A percentile compares a stretch with the other conserved stretches of the same genome.
Conservation (phyloP, 92 coral and sea anemone genomes). For the Actinostola sp. region DNA sequence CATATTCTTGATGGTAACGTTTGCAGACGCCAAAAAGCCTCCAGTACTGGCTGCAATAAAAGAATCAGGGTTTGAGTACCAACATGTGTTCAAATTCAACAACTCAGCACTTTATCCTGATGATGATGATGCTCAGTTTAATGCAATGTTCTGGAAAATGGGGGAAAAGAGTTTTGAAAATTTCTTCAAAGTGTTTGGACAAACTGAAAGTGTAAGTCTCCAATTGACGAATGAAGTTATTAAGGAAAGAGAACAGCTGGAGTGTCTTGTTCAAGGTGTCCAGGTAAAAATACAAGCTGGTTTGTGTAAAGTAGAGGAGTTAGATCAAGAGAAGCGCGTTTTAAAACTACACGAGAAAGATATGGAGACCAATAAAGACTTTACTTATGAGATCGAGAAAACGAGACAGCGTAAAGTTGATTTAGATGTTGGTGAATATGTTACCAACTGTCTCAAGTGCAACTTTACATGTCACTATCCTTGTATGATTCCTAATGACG, state of each 20-base stretch:
- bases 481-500: slow-evolving; percentile 28
- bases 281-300: slow-evolving; percentile 30
- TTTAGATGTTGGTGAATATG: slow-evolving; percentile 14
- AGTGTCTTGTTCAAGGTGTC: slow-evolving; percentile 31
- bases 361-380: slow-evolving; percentile 48
- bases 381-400: slow-evolving; percentile 15
- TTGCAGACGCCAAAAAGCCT: slow-evolving; percentile 48
- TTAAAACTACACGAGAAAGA: slow-evolving; percentile 37
- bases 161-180: slow-evolving; percentile 18
- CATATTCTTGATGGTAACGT: slow-evolving; percentile 52
- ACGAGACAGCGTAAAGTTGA: neutral
- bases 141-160: slow-evolving; percentile 56
- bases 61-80: slow-evolving; percentile 12
- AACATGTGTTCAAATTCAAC: slow-evolving; percentile 36
- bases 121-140: slow-evolving; percentile 10
- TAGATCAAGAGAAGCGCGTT: slow-evolving; percentile 39
- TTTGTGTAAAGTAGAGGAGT: slow-evolving; percentile 29
- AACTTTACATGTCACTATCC: slow-evolving; percentile 37
- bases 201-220: slow-evolving; percentile 27
- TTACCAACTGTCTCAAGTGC: slow-evolving; percentile 42
- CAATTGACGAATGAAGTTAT: slow-evolving; percentile 35
- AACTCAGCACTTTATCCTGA: slow-evolving; percentile 49
- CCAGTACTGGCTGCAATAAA: slow-evolving; percentile 40
- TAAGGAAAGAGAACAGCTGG: slow-evolving; percentile 36
- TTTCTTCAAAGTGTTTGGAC: slow-evolving; percentile 22